Base-by-base conservation (phyloP, 1,140 invertebrate genomes). In the Ostrea edulis region DNA sequence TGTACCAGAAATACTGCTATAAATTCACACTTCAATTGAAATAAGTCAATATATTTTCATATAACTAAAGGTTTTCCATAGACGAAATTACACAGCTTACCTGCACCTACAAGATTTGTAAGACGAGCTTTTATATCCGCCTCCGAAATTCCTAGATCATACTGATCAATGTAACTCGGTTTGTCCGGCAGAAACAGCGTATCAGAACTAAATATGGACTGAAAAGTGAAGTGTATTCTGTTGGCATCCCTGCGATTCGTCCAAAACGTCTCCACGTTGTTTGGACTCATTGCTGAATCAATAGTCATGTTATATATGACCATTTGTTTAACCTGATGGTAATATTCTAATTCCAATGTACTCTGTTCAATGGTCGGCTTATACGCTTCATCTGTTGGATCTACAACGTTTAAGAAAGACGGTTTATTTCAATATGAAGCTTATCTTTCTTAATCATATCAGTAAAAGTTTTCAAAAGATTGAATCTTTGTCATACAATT, bases 221-320 rank as follows among this genome's bases (percentile, higher is more conserved):
- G 29, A 52, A 86, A 86, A 5, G 84, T 86, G n/a, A 68, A 65
- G n/a, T 86, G 29, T 4, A 86, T 2, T 0, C 35, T 68, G 20
- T 86, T 86, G 11, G 44, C 25, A 7, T 68, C 35, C 22, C 65
- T 86, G 5, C 65, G 84, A 86, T 86, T 86, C 5, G 25, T 71
- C 84, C 84, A 86, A 52, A 86, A 35, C 0, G 51, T 68, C 44
- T 86, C 84, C n/a, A 20, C 17, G 20, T 22, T 86, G 8, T 22
- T 11, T 20, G 29, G 7, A 9, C n/a, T 51, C 65, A 58, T 65
- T 3, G 84, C 52, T 3, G 84, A 55, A 71, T 86, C 84, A 0
- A 68, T 44, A 0, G 25, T 68, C 14, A 65, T 44, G 55, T 86
- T 44, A 35, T 71, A 86, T 29, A 68, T 86, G 1, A 53, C 1